phyloP scores from a whole-genome alignment of 2,888 invertebrate species.

The Lasioglossum marginatum region DNA sequence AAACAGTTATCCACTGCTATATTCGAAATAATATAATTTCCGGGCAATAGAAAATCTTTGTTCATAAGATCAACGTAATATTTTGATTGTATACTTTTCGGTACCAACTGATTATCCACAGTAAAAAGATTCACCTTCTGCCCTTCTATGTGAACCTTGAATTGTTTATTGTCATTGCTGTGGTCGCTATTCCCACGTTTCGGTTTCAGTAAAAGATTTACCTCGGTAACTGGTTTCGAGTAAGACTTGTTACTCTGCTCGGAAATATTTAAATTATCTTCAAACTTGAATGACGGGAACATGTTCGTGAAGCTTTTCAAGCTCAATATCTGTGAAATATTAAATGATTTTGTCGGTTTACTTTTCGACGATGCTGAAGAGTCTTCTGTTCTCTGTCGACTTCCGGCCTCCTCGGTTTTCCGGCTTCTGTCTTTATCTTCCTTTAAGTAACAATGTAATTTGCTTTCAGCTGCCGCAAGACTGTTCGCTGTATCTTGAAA shows the following conservation, averaged over 20 bases:
- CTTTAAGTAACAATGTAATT: slow-evolving; percentile 75
- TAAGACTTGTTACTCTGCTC: slow-evolving; percentile 48
- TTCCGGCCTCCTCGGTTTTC: background rate
- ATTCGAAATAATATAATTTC: slow-evolving; percentile 45
- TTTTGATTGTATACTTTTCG: slow-evolving; percentile 72
- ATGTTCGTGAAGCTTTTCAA: slow-evolving; percentile 66
- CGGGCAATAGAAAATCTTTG: slow-evolving; percentile 64
- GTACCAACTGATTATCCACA: slow-evolving; percentile 71
- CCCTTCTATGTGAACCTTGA: slow-evolving; percentile 30
- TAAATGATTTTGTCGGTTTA: slow-evolving; percentile 69
- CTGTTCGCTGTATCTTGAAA: slow-evolving; percentile 74
- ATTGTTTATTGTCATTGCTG: slow-evolving; percentile 22
- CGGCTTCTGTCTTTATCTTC: slow-evolving; percentile 65
- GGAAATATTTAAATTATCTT: slow-evolving; percentile 45
- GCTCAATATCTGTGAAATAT: slow-evolving; percentile 72
- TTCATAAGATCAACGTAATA: slow-evolving; percentile 58
- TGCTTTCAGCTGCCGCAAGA: slow-evolving; percentile 76
- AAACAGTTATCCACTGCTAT: slow-evolving; percentile 52
- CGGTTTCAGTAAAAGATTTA: slow-evolving; percentile 28
- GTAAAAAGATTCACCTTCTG: slow-evolving; percentile 49
- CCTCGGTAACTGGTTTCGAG: slow-evolving; percentile 33
- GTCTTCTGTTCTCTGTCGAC: slow-evolving; percentile 42
- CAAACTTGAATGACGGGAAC: slow-evolving; percentile 66
- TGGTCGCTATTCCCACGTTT: slow-evolving; percentile 14
- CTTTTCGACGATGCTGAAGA: slow-evolving; percentile 40